A percentile compares a stretch with the other conserved stretches of the same genome.
Evolutionary conservation across 2,113 vertebrate genomes (phyloP).

Genomic region (Gorsachius goisagi): DNA sequence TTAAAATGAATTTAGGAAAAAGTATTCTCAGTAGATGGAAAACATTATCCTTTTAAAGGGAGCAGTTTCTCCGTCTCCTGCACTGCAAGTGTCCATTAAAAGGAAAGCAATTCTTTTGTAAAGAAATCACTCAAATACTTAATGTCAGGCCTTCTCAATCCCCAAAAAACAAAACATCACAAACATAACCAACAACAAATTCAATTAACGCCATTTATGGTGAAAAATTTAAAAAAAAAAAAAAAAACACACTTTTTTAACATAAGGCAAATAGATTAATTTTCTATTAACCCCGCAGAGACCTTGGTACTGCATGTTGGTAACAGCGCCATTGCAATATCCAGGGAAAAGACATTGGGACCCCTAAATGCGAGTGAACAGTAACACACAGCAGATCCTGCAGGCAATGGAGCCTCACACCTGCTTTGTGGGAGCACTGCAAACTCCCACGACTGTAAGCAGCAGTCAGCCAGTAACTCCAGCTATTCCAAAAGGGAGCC

Average conservation of each 20-base stretch:
- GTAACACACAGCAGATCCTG: background rate
- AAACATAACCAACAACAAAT: background rate
- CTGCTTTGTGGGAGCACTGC: fast-evolving
- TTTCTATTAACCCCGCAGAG: background rate
- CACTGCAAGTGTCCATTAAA: background rate
- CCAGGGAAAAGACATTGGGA: background rate
- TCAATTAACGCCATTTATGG: background rate
- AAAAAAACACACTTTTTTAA: background rate
- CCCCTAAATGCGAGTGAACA: background rate
- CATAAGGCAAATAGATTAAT: background rate
- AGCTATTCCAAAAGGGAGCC: background rate
- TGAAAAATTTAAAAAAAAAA: background rate
- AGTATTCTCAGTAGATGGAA: background rate
- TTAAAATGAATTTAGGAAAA: background rate
- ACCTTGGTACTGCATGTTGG: background rate
- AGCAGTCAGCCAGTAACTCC: background rate
- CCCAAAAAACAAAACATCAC: background rate
- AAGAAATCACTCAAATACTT: background rate
- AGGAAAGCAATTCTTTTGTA: background rate
- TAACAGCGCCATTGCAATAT: background rate
- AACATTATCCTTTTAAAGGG: background rate
- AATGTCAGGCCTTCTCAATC: background rate
- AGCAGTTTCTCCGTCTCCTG: background rate
- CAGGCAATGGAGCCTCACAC: background rate
- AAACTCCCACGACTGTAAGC: fast-evolving